Evolutionary conservation across 2,113 vertebrate genomes (phyloP).

Genomic region (Nansenia antarctica): DNA sequence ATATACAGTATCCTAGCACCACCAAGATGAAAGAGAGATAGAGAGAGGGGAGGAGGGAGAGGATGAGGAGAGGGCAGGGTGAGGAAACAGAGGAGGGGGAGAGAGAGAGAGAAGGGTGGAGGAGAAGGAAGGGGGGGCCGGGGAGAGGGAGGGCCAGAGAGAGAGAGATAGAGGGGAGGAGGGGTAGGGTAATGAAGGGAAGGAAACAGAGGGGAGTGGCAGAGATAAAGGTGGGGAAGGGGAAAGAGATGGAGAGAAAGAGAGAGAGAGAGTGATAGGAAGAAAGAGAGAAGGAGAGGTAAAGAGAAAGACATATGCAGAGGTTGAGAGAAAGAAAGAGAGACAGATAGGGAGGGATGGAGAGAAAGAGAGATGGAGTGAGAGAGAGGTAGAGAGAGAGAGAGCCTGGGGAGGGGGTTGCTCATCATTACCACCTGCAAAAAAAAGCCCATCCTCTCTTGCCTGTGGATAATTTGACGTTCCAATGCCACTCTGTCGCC

Average conservation of each 20-base stretch:
- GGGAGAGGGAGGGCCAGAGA: background rate
- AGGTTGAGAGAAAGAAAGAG: too few relatives aligned
- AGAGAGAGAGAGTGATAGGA: constrained; percentile 14
- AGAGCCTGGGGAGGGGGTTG: constrained; percentile 15
- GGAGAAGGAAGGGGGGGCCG: background rate
- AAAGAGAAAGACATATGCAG: background rate
- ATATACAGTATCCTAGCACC: constrained; percentile 14
- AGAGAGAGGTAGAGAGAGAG: background rate
- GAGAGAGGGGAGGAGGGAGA: constrained; percentile 18
- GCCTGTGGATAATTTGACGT: constrained; percentile 63
- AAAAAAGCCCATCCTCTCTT: constrained; percentile 41
- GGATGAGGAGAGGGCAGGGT: background rate
- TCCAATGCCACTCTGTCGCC: constrained; percentile 47
- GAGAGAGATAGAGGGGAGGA: background rate
- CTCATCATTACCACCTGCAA: constrained; percentile 61
- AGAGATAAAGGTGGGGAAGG: background rate
- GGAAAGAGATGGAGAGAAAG: background rate
- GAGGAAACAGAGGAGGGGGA: background rate
- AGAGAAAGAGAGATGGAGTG: background rate
- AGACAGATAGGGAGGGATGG: background rate
- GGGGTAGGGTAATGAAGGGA: background rate
- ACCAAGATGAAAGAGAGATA: constrained; percentile 42
- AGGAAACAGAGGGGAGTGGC: background rate
- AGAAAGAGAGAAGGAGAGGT: background rate
- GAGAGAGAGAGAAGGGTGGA: background rate